Conservation (phyloP, 2,113 vertebrate species). For the Neodontobutis hainanensis region DNA sequence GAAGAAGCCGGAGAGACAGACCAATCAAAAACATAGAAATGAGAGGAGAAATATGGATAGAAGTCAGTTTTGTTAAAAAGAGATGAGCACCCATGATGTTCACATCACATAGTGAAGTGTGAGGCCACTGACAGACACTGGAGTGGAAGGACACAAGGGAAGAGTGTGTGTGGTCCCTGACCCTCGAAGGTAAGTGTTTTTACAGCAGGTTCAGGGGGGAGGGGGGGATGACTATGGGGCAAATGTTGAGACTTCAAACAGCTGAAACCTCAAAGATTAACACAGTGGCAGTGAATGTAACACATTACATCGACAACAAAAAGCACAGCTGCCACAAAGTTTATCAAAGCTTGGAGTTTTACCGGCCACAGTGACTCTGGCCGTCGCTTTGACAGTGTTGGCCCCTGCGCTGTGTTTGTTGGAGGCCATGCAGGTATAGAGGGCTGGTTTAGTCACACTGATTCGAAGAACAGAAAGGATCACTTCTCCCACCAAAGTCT, state of each 20-base stretch:
- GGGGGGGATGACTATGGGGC: constrained; percentile 29
- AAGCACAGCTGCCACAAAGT: background rate
- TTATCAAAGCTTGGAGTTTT: background rate
- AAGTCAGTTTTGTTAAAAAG: constrained; percentile 6
- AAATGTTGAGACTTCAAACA: constrained; percentile 61
- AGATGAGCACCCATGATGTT: constrained; percentile 45
- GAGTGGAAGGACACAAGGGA: constrained; percentile 9
- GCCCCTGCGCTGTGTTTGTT: constrained; percentile 92
- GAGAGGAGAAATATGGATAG: constrained; percentile 16
- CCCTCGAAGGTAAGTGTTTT: background rate
- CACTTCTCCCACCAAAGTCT: constrained; percentile 86
- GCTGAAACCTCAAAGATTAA: constrained; percentile 55
- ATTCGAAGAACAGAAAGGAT: constrained; percentile 88
- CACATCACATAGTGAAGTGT: constrained; percentile 22
- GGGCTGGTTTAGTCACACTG: constrained; percentile 86
- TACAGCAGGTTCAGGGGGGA: constrained; percentile 12
- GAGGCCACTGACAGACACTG: constrained; percentile 17
- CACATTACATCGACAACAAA: constrained; percentile 7
- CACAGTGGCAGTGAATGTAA: constrained; percentile 43
- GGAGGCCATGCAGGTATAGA: constrained; percentile 93
- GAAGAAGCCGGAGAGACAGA: constrained; percentile 32
- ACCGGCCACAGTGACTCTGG: constrained; percentile 90
- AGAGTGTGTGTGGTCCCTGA: constrained; percentile 38
- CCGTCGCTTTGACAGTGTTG: constrained; percentile 90
- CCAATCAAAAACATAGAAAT: constrained; percentile 11